Conservation (phyloP, 1,140 invertebrate genomes). For the Heliconius himera region DNA sequence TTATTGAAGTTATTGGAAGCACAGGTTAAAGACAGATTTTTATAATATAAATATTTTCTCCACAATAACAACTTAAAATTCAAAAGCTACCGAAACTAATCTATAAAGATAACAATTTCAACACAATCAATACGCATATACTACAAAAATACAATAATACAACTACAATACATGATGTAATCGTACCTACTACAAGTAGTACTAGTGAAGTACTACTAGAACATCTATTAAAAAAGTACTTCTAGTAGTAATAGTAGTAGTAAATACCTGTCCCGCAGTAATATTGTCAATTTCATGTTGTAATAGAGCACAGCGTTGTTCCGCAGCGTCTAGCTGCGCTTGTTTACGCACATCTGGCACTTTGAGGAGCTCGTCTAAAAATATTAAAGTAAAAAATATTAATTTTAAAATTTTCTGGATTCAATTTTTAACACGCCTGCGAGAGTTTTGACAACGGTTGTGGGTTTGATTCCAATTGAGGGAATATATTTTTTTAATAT, state of each 20-base stretch:
- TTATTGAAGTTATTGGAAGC: no score
- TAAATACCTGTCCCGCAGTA: constrained; percentile 58
- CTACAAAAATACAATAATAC: not conserved
- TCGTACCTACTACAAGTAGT: not conserved
- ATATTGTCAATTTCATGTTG: constrained; percentile 72
- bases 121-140: not conserved
- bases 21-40: no score
- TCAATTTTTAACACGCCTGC: no score
- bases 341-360: constrained; percentile 72
- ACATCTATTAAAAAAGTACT: no score
- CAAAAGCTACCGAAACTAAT: no score
- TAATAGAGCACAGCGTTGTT: constrained; percentile 61
- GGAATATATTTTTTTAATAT: no score
- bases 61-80: no score
- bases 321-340: constrained; percentile 65
- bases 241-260: not conserved
- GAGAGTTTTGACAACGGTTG: no score
- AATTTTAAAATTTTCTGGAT: no score
- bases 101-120: no score
- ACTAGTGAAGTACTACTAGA: not conserved
- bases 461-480: no score
- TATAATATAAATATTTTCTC: no score
- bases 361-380: constrained; percentile 71
- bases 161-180: constrained; percentile 2
- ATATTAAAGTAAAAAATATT: not conserved